Base-by-base conservation (phyloP, 2,113 vertebrate species). In the Nesogale talazaci region DNA sequence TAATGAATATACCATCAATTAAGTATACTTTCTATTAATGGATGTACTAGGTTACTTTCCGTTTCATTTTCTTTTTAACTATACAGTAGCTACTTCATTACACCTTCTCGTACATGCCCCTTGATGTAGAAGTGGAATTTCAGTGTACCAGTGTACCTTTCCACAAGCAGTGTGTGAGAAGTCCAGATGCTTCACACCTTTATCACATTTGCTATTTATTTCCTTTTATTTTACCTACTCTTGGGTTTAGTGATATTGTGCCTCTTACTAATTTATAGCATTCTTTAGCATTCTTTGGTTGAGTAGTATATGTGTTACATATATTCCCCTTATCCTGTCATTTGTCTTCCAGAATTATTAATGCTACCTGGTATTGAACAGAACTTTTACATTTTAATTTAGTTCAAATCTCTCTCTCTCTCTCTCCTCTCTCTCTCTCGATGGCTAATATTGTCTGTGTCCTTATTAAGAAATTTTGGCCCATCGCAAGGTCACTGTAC, bases 231-330 rank as follows among this genome's bases (percentile, higher is more conserved):
- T 91, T 88, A 90, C 74, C 42, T 25, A 29, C 69, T 96, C 65
- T 86, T 94, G 3, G 40, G 7, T 90, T 70, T 91, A 22, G 20
- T 93, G 63, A 59, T 91, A 40, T 69, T 61, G 10, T 67, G 10
- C 70, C 25, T 75, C 34, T 90, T 81, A 88, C 5, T 92, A 67
- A 75, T 69, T 87, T 94, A 34, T 88, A 86, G 72, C 88, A 34
- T 89, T 90, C 69, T 88, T 82, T 82, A 56, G 80, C 89, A 90
- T 88, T 65, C 70, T 23, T 93, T 70, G 77, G 17, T 87, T 89
- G 56, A 86, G 83, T 89, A 87, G 72, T 52, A n/a, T 89, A 23
- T 88, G 3, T 89, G n/a, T 82, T 69, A 56, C 14, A 84, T 14
- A 56, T 65, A 70, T 57, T 8, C 67, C 76, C 27, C 76, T 57